Evolutionary conservation across 2,113 vertebrate genomes (phyloP), one percentile per base, ranked within the genome.

Genomic region (Gorsachius goisagi): DNA sequence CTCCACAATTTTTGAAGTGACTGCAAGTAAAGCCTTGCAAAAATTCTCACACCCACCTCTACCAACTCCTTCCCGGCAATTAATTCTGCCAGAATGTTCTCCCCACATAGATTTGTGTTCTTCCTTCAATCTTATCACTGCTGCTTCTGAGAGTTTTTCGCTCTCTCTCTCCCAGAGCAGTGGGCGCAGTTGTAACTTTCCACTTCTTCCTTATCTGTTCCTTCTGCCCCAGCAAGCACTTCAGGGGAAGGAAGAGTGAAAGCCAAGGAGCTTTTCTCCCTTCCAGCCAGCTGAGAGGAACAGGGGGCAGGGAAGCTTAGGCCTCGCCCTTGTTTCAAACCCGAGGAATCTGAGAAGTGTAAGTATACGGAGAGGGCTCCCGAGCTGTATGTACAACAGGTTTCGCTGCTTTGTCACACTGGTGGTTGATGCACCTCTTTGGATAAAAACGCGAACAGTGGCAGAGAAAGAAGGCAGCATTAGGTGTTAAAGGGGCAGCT

Each of bases 61-160:
- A 85, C 92, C 68, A 85, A 93, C 96, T 97, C 85, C 88, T 95
- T 97, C 93, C 95, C 39, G 4, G 96, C 81, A 96, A 96, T 97
- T 96, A 97, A 89, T 96, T 96, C 95, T 97, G 94, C 96, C 95
- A 97, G 87, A 97, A 97, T 91, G 87, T 96, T 96, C 95, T 96
- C 94, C 74, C 60, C 74, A 88, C 89, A 89, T 74, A 96, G 71
- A 85, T 96, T 76, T 93, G 50, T 91, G 85, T 88, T 96, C 95
- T 96, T 94, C 96, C 67, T 95, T 96, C 96, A 96, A 83, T 91
- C 93, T 94, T 73, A 69, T 15, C 62, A 37, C 71, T 94, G 69
- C 77, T 79, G 66, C 71, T 88, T 75, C 49, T 87, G 47, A 47
- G 80, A 81, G 74, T 73, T 91, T 95, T 96, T 96, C 24, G 1